Base-by-base conservation (phyloP, 1,140 invertebrate genomes). In the Rhagoletis pomonella region DNA sequence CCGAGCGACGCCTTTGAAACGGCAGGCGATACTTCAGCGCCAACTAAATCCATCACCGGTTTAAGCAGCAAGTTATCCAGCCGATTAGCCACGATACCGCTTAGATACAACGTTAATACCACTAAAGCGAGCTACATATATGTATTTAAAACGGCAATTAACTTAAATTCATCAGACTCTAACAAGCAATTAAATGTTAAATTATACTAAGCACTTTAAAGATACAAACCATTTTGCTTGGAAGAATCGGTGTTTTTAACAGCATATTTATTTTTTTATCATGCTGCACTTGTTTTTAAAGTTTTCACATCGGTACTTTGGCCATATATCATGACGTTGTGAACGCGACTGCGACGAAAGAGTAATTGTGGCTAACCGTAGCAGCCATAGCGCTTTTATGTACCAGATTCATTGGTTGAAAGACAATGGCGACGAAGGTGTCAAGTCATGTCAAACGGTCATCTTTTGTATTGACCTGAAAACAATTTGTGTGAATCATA, bases 121-220 rank as follows among this genome's bases (percentile, higher is more conserved):
- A 88, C 50, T 12, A 88, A 87, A 7, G 87, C 64, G 44, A 86
- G 65, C 87, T 88, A n/a, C n/a, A n/a, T n/a, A n/a, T n/a, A 29
- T 29, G 29, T 29, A 29, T 0, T 39, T 58, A 69, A 73, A 47
- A 58, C 60, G n/a, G 10, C 4, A 62, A 64, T 73, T 73, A 86
- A 85, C 42, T n/a, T n/a, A n/a, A n/a, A n/a, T n/a, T n/a, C n/a
- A n/a, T n/a, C n/a, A n/a, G n/a, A n/a, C n/a, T 88, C 73, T 58
- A 59, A 77, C 50, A 55, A 55, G 10, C 5, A 55, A 55, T 6
- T 6, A 55, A 55, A 55, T 55, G 50, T 55, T 55, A 55, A 55
- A 55, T 55, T 55, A 55, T 55, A 0, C 5, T 55, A 55, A 55
- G 50, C 50, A 55, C 50, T 55, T 55, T 10, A 55, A 55, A 55